Percentiles rank a stretch among this genome's conserved stretches.
Conservation (phyloP, 2,797 vertebrate species). For the Halcyon badia region DNA sequence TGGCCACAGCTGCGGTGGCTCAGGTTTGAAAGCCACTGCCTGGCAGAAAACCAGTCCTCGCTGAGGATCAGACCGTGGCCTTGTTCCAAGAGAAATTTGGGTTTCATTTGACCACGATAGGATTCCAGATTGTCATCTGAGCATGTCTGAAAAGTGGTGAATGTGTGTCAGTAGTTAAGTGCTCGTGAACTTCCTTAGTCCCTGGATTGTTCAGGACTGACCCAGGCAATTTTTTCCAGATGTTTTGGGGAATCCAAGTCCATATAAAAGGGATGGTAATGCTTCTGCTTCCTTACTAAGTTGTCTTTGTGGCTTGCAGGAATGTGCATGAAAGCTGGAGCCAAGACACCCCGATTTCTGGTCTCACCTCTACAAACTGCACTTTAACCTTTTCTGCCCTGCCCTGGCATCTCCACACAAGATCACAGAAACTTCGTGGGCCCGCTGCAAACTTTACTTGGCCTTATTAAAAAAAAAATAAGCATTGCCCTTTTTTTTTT, state of each 20-base stretch:
- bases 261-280: constrained; percentile 53
- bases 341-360: constrained; percentile 46
- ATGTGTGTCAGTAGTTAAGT: constrained; percentile 68
- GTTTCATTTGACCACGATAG: constrained; percentile 65
- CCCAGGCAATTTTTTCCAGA: constrained; percentile 73
- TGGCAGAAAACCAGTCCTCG: constrained; percentile 53
- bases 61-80: constrained; percentile 48
- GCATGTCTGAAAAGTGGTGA: constrained; percentile 66
- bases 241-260: constrained; percentile 65
- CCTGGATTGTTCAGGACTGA: constrained; percentile 67
- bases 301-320: constrained; percentile 69
- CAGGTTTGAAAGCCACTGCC: constrained; percentile 50
- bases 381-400: constrained; percentile 73
- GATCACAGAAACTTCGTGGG: constrained; percentile 33
- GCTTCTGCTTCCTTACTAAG: constrained; percentile 62
- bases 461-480: constrained; percentile 60
- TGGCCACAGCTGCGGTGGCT: constrained; percentile 37
- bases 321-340: constrained; percentile 67
- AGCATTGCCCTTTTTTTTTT: constrained; percentile 15
- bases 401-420: constrained; percentile 46
- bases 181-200: constrained; percentile 70
- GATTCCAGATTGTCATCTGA: constrained; percentile 73
- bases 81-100: constrained; percentile 72
- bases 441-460: constrained; percentile 37
- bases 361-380: constrained; percentile 67